Percentiles rank a stretch among this genome's conserved stretches.
These are phyloP conservation scores for Orthosia incerta DNA, from an alignment of 2,888 invertebrate species.

Conservation along the genomic window DNA sequence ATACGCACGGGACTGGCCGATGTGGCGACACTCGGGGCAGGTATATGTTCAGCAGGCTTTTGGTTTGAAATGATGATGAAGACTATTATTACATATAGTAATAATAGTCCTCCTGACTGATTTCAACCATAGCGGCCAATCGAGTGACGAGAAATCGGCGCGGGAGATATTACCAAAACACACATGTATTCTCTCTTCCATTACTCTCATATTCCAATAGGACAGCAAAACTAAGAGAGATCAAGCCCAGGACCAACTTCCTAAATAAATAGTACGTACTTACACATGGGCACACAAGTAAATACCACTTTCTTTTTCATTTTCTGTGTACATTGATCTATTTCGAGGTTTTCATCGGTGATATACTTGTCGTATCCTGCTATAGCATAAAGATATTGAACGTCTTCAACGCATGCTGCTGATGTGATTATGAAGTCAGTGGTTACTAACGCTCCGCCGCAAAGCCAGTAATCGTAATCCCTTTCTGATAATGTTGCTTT, in stretches of 20 bases:
- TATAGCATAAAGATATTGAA: constrained; percentile 69
- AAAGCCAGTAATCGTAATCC: constrained; percentile 69
- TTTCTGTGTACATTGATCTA: constrained; percentile 68
- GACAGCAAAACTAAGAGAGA: background rate
- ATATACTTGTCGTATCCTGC: constrained; percentile 75
- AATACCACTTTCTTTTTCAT: constrained; percentile 70
- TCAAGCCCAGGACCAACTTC: background rate
- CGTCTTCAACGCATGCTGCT: constrained; percentile 74
- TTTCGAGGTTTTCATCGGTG: constrained; percentile 49
- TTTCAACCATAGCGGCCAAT: too few relatives aligned
- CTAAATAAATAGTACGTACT: constrained; percentile 2
- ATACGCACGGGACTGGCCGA: too few relatives aligned
- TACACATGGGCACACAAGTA: constrained; percentile 44
- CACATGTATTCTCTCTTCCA: background rate
- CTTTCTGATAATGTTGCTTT: constrained; percentile 55
- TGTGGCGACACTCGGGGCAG: too few relatives aligned
- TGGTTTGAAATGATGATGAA: too few relatives aligned
- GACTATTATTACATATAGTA: too few relatives aligned
- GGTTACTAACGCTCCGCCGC: constrained; percentile 70
- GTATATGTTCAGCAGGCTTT: too few relatives aligned
- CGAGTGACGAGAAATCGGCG: too few relatives aligned
- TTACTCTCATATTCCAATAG: background rate
- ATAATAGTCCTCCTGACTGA: too few relatives aligned
- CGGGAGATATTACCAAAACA: too few relatives aligned
- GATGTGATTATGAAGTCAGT: constrained; percentile 66